Base-by-base conservation (phyloP, 2,113 vertebrate species). In the Ornithorhynchus anatinus region DNA sequence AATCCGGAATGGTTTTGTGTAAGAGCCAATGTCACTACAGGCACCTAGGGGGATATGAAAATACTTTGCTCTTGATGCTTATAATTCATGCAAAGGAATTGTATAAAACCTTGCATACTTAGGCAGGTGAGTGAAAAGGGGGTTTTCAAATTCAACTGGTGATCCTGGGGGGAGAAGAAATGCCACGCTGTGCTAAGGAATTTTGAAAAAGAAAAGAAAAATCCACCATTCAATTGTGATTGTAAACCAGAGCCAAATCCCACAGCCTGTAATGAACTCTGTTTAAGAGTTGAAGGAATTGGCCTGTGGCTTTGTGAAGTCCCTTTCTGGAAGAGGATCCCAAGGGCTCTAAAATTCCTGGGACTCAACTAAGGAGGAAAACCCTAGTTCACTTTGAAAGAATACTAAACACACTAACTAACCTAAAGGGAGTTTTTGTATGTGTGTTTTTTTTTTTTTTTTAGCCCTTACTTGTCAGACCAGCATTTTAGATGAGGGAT, bases 1-100 rank as follows among this genome's bases (percentile, higher is more conserved):
- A 79, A 84, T 76, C 33, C 20, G 22, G 11, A n/a, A n/a, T n/a
- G n/a, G n/a, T n/a, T n/a, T n/a, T n/a, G n/a, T 35, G 10, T 36
- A 31, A 72, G 22, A 44, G 5, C 11, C 56, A 77, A 23, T n/a
- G 50, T 53, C 45, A 38, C 36, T 14, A 43, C 12, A 50, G 33
- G 40, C 10, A 54, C 20, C 11, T 36, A 38, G 20, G 33, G n/a
- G 29, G 25, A 60, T 31, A 16, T 40, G 23, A 11, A 61, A 48
- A 35, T 27, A 59, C 17, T 54, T n/a, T n/a, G n/a, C 22, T 25
- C 64, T 27, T 53, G 15, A 14, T 45, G 12, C 22, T 58, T 59
- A 14, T 53, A 32, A 54, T 57, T 43, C 42, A 54, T 10, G 2
- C 27, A 44, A 59, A 35, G 35, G 47, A 8, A 35, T 10, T 8